These are phyloP conservation scores for Artibeus jamaicensis DNA, from an alignment of 2,797 vertebrate genomes.

Conservation along the genomic window DNA sequence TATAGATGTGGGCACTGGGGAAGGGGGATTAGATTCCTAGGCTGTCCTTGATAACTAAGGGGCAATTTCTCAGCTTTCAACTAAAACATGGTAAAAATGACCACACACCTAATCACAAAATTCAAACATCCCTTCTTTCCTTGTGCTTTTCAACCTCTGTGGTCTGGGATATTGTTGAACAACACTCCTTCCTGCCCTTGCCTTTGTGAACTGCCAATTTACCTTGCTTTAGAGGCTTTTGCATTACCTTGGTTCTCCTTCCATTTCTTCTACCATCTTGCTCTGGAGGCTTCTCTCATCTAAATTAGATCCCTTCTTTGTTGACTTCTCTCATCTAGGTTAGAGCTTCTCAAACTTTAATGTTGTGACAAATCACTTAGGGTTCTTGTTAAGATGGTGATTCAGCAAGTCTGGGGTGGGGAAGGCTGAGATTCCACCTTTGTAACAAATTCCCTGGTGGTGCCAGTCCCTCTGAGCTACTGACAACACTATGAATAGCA, in stretches of 20 bases:
- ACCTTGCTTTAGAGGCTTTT: background rate
- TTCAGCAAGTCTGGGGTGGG: background rate
- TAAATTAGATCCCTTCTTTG: background rate
- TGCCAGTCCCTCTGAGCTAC: background rate
- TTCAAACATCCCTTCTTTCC: background rate
- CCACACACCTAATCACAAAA: background rate
- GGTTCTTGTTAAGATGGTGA: background rate
- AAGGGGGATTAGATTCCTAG: background rate
- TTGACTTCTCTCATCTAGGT: background rate
- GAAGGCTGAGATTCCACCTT: background rate
- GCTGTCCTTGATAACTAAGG: background rate
- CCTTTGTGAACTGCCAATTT: conserved; percentile 14
- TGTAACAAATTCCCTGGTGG: background rate
- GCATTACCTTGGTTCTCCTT: background rate
- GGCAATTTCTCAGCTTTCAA: background rate
- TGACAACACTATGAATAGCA: background rate
- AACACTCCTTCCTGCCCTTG: background rate
- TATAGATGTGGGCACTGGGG: background rate
- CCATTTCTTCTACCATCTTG: background rate
- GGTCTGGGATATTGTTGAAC: background rate
- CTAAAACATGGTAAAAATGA: background rate
- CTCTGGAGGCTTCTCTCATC: background rate
- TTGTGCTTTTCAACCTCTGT: background rate
- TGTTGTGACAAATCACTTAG: background rate
- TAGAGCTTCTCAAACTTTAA: conserved; percentile 6